phyloP scores from a whole-genome alignment of 1,140 invertebrate genomes.

The Melanaphis sacchari region DNA sequence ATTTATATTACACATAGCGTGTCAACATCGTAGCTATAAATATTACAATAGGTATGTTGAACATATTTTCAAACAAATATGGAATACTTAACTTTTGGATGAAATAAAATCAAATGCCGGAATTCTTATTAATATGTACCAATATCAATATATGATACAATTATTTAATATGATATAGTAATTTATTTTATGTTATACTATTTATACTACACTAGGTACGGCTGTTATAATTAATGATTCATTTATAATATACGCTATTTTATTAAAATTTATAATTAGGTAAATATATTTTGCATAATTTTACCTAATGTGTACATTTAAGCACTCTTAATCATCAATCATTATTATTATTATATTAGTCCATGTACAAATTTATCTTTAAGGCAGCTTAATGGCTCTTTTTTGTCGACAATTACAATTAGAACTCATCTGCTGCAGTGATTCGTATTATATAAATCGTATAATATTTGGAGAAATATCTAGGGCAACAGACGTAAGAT shows the following conservation, averaged over 20 bases:
- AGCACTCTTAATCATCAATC: not conserved
- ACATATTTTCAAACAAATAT: not conserved
- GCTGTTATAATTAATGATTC: not conserved
- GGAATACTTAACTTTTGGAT: not conserved
- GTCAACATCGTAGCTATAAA: not conserved
- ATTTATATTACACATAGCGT: not conserved
- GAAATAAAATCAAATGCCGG: not conserved
- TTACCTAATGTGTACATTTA: not conserved
- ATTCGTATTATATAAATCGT: not conserved
- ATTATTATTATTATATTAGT: not conserved
- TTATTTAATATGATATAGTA: too few species aligned
- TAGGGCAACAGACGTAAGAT: slow-evolving; percentile 15
- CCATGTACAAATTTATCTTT: not conserved
- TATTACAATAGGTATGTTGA: not conserved
- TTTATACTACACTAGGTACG: too few species aligned
- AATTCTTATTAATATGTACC: not conserved
- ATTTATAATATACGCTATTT: not conserved
- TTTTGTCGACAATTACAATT: not conserved
- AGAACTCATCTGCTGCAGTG: not conserved
- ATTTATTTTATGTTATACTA: too few species aligned
- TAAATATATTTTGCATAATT: not conserved
- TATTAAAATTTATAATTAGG: not conserved
- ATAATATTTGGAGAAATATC: not conserved
- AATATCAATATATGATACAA: too few species aligned
- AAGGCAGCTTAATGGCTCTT: not conserved